Evolutionary conservation across 2,888 invertebrate species (phyloP), one percentile per base, ranked within the genome.

Genomic region (Pollenia labialis): DNA sequence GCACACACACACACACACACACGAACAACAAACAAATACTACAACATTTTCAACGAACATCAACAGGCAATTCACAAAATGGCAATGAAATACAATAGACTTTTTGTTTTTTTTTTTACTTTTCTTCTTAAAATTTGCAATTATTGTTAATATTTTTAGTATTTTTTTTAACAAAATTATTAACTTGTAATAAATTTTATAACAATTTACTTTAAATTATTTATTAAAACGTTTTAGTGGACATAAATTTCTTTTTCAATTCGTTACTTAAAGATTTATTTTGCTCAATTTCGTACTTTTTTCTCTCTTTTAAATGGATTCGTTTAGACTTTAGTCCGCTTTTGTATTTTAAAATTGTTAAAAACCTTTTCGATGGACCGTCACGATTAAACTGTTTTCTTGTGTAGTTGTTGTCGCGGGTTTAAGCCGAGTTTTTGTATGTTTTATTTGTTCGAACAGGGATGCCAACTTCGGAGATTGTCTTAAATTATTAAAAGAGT

Each of bases 331-430:
- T 50, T 32, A 18, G 32, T 32, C 44, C 56, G 68, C 62, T 75
- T 71, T 48, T 44, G 54, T 60, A 80, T 2, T 71, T 12, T 52
- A 2, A 69, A 54, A 40, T 40, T 72, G 58, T 48, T 60, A 11
- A 44, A 23, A 76, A 83, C 83, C 75, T 87, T 71, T 62, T 71
- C 77, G 81, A 74, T 76, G 81, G 87, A 69, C 76, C 74, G 87
- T 77, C 84, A 81, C 81, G 81, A 69, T 77, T 64, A 84, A 84
- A 87, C 87, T 87, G 87, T 81, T 84, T 87, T 77, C 64, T 62
- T 82, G 8, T 75, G 82, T 64, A 71, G 23, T 79, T 79, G 77
- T 71, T 79, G 86, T 42, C 8, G 12, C 56, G 9, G 68, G 77
- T 81, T 84, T 84, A 81, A 87, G 87, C 87, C 84, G 81, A 76